Evolutionary conservation across 2,113 vertebrate species (phyloP).

Genomic region (Gobiocypris rarus): DNA sequence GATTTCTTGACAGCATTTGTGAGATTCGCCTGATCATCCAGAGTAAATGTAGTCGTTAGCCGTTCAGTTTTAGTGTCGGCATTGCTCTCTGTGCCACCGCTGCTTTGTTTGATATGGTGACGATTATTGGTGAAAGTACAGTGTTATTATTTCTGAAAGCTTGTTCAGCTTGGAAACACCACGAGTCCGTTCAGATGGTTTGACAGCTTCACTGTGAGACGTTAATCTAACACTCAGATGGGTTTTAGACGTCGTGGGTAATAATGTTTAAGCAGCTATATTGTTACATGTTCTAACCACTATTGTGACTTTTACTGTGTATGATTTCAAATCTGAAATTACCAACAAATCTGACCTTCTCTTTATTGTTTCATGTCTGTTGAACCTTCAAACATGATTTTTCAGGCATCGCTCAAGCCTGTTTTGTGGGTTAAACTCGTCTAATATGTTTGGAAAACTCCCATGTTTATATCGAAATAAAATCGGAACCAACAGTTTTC

Average conservation of each 20-base stretch:
- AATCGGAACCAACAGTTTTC: not conserved
- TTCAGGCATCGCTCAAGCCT: not conserved
- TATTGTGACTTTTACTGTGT: constrained; percentile 8
- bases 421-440: no score
- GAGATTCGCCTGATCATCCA: not conserved
- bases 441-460: constrained; percentile 5
- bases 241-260: not conserved
- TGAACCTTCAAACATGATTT: not conserved
- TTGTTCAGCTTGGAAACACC: constrained; percentile 43
- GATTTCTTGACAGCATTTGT: not conserved
- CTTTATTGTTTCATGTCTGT: not conserved
- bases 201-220: constrained; percentile 41
- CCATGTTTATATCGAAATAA: not conserved
- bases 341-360: not conserved
- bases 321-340: constrained; percentile 7
- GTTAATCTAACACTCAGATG: constrained; percentile 4
- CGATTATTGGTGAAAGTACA: not conserved
- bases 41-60: not conserved
- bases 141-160: constrained; percentile 17
- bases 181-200: not conserved
- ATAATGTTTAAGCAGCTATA: constrained; percentile 5
- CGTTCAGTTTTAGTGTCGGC: not conserved
- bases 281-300: constrained; percentile 20
- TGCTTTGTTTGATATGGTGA: not conserved
- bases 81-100: not conserved